phyloP scores from a whole-genome alignment of 2,888 invertebrate genomes.

The Dasypogon diadema region DNA sequence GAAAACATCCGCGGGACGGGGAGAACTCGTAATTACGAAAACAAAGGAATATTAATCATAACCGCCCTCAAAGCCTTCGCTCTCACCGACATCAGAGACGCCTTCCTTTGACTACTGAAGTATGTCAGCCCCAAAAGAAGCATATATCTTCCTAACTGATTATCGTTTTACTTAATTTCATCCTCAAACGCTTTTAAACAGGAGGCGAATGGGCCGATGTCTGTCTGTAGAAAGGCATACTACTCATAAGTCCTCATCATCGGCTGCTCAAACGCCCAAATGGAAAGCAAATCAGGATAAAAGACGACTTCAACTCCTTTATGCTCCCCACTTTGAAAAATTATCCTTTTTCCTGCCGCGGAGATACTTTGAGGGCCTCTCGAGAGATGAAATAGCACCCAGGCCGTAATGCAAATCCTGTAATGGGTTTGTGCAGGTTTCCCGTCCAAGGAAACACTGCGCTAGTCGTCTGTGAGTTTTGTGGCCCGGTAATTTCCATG shows the following conservation, averaged over 20 bases:
- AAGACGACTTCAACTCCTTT: conserved; percentile 31
- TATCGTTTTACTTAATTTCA: conserved; percentile 52
- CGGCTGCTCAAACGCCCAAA: conserved; percentile 25
- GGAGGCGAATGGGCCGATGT: conserved; percentile 9
- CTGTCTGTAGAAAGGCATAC: not conserved
- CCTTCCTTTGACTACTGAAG: conserved; percentile 16
- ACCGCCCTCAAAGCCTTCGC: not conserved
- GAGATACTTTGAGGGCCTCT: conserved; percentile 3
- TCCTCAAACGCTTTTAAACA: conserved; percentile 49
- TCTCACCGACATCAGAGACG: not conserved
- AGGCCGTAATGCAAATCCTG: not conserved
- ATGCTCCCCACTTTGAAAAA: conserved; percentile 21
- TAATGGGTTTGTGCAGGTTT: not conserved
- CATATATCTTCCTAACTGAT: conserved; percentile 1
- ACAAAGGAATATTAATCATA: not conserved
- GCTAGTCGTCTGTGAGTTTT: not conserved
- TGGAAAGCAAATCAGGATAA: conserved; percentile 38
- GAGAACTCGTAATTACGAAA: too few species aligned
- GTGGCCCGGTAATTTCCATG: conserved; percentile 17
- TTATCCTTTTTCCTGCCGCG: conserved; percentile 14
- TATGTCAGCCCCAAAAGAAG: conserved; percentile 12
- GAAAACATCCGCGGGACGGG: too few species aligned
- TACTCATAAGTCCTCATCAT: conserved; percentile 15
- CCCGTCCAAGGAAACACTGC: not conserved
- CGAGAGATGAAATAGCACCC: not conserved